A percentile compares a stretch with the other conserved stretches of the same genome.
Evolutionary conservation across 2,888 invertebrate genomes (phyloP).

Genomic region (Perithous albicinctus): DNA sequence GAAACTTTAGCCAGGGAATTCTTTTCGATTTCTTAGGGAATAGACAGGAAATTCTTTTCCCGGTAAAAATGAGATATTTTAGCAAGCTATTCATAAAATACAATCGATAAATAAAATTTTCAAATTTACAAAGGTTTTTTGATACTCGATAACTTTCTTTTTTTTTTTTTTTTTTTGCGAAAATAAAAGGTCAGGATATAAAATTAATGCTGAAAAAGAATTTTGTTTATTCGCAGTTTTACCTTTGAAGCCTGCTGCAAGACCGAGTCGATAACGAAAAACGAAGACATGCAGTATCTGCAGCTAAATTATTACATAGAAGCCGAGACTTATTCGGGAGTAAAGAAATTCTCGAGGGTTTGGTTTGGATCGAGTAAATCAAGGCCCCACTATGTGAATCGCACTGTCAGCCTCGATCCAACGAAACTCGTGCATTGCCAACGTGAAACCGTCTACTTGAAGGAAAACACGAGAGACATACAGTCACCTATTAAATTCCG

Average conservation of each 20-base stretch:
- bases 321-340: constrained; percentile 92
- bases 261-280: constrained; percentile 88
- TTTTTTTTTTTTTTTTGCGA: neutral
- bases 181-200: neutral
- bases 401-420: constrained; percentile 88
- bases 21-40: too few relatives aligned
- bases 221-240: constrained; percentile 86
- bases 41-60: too few relatives aligned
- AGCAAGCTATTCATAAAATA: too few relatives aligned
- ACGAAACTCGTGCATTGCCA: constrained; percentile 88
- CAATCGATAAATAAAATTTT: too few relatives aligned
- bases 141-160: too few relatives aligned
- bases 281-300: constrained; percentile 84
- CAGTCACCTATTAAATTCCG: constrained; percentile 95
- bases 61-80: too few relatives aligned
- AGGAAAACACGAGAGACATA: constrained; percentile 94
- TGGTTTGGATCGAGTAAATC: constrained; percentile 88
- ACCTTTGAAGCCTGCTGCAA: constrained; percentile 94
- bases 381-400: constrained; percentile 87
- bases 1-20: too few relatives aligned
- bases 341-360: constrained; percentile 92
- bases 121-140: too few relatives aligned
- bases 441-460: constrained; percentile 93
- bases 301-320: constrained; percentile 91
- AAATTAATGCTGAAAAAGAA: neutral